These are phyloP conservation scores for Parasteatoda lunata DNA, from an alignment of 2,888 invertebrate species.

Conservation along the genomic window DNA sequence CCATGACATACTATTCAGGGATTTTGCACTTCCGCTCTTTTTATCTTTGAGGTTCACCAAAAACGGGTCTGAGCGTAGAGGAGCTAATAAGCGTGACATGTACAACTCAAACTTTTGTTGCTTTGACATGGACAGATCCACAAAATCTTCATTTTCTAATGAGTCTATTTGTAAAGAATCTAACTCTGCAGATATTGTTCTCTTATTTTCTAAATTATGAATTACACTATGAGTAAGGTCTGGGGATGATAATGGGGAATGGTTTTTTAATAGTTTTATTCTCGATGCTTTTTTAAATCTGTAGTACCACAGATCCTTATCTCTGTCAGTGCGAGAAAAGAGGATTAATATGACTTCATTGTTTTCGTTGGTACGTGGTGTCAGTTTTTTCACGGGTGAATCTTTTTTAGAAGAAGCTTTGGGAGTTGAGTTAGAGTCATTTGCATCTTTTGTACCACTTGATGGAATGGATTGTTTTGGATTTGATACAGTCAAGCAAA, in stretches of 20 bases:
- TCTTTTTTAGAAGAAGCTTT: slow-evolving; percentile 36
- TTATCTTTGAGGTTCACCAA: slow-evolving; percentile 18
- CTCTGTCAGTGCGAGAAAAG: slow-evolving; percentile 88
- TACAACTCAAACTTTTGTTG: slow-evolving; percentile 59
- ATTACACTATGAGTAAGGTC: slow-evolving; percentile 19
- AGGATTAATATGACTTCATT: slow-evolving; percentile 76
- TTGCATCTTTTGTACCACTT: slow-evolving; percentile 34
- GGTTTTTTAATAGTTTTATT: slow-evolving; percentile 70
- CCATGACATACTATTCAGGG: slow-evolving; percentile 76
- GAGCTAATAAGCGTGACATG: slow-evolving; percentile 45
- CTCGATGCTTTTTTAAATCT: slow-evolving; percentile 73
- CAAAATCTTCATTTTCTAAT: slow-evolving; percentile 45
- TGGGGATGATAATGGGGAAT: slow-evolving; percentile 51
- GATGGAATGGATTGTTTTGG: slow-evolving; percentile 54
- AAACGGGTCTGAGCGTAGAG: slow-evolving; percentile 22
- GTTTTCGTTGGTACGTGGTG: slow-evolving; percentile 53
- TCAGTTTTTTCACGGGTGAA: slow-evolving; percentile 18
- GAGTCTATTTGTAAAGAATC: slow-evolving; percentile 44
- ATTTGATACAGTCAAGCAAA: slow-evolving; percentile 80
- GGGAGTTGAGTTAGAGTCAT: slow-evolving; percentile 1
- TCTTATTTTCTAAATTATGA: slow-evolving; percentile 30
- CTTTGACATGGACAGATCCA: slow-evolving; percentile 31
- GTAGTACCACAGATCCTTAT: slow-evolving; percentile 91
- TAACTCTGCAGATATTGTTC: slow-evolving; percentile 57
- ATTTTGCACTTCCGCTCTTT: not conserved